Evolutionary conservation across 2,113 vertebrate species (phyloP), one percentile per base, ranked within the genome.

Genomic region (Chloropsis hardwickii): DNA sequence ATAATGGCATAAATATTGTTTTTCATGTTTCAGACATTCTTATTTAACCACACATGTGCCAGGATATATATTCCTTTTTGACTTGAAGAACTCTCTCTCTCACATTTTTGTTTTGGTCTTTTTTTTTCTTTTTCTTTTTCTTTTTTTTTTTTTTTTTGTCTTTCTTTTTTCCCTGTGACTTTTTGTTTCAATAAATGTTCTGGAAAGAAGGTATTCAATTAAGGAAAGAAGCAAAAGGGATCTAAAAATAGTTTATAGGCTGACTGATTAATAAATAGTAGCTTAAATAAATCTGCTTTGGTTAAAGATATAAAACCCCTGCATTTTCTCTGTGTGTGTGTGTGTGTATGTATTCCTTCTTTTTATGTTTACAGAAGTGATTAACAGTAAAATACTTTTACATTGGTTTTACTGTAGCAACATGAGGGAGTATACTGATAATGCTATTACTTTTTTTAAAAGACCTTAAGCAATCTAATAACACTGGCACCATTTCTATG

Each of bases 91-190:
- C 28, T 25, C 5, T 20, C 6, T 60, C 10, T 65, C 24, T 61
- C 11, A 56, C 17, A 15, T 22, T 39, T n/a, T n/a, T n/a, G n/a
- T n/a, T n/a, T n/a, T n/a, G n/a, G n/a, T n/a, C n/a, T n/a, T n/a
- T 2, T 14, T 22, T 39, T 45, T 35, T 4, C 2, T 45, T 37
- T 12, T 31, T 5, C 0, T 28, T 42, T 14, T 42, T 12, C 8
- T 28, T 14, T 17, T 22, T n/a, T n/a, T n/a, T 20, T 37, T 23
- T 16, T 12, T 16, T 39, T 27, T 28, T 12, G 11, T 19, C 4
- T 3, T 19, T 12, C 31, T 40, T 40, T 50, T n/a, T 24, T 2
- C 1, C 5, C 21, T 14, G 33, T 29, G 42, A 64, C 13, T 42
- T 66, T 77, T 83, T 69, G 3, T 40, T 69, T n/a, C 28, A 39